These are phyloP conservation scores for Petrolisthes cinctipes DNA, from an alignment of 2,888 invertebrate species.

Conservation along the genomic window DNA sequence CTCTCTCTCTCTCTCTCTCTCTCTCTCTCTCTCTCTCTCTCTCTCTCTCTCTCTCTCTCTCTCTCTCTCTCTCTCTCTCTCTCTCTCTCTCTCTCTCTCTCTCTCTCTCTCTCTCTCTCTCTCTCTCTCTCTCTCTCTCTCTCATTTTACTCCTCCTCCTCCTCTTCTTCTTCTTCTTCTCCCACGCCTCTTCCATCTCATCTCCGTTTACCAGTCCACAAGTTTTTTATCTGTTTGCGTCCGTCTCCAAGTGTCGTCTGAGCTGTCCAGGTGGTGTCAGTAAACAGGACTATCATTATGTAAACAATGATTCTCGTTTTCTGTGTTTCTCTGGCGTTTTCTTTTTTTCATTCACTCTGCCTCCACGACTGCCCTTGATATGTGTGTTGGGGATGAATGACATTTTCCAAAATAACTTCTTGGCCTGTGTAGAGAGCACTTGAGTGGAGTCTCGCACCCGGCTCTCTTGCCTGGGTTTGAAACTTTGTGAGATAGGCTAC, in stretches of 20 bases:
- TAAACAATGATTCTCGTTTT: neutral
- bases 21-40: conserved; percentile 34
- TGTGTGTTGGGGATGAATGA: no score
- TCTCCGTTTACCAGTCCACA: neutral
- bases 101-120: neutral
- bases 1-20: conserved; percentile 26
- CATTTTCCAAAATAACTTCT: no score
- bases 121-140: conserved; percentile 22
- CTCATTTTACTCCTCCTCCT: neutral
- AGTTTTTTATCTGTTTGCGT: neutral
- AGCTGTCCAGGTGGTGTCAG: neutral
- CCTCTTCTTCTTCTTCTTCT: neutral
- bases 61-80: neutral
- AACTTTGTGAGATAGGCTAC: no score
- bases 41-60: neutral
- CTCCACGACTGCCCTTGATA: no score
- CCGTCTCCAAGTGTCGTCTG: neutral
- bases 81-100: neutral
- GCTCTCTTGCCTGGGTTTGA: no score
- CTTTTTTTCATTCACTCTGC: neutral
- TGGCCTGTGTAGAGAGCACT: no score
- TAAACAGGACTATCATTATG: conserved; percentile 3
- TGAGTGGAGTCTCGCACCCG: no score
- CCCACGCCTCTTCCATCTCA: neutral
- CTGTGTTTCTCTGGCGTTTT: neutral